phyloP scores from a whole-genome alignment of 37 sponge, comb jelly and placozoan genomes.

The Corticium candelabrum region DNA sequence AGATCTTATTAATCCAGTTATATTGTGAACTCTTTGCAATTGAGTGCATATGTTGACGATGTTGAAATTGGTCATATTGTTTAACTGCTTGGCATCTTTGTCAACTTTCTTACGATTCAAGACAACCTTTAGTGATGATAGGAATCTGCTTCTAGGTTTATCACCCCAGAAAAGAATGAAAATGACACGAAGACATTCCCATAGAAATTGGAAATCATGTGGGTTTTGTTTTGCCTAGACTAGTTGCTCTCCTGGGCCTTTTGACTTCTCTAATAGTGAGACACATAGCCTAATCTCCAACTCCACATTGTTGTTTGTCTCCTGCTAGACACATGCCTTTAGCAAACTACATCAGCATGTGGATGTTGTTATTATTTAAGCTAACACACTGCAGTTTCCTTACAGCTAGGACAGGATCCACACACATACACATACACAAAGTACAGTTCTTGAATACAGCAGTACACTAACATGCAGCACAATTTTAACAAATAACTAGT shows the following conservation, averaged over 20 bases:
- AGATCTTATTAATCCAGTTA: too few species aligned
- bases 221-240: constrained; percentile 15
- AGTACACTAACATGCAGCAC: too few species aligned
- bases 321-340: neutral
- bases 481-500: too few species aligned
- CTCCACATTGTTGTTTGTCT: neutral
- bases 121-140: constrained; percentile 11
- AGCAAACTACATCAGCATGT: constrained; percentile 14
- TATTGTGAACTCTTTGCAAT: too few species aligned
- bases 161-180: constrained; percentile 17
- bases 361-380: constrained; percentile 14
- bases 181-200: constrained; percentile 13
- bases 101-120: constrained; percentile 2
- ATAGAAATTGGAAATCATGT: constrained; percentile 20
- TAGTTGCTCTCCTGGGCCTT: neutral
- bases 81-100: constrained; percentile 16
- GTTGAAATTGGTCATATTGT: constrained; percentile 8
- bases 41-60: too few species aligned
- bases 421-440: too few species aligned
- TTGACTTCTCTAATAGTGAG: neutral
- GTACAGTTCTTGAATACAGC: too few species aligned
- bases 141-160: constrained; percentile 5
- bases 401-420: too few species aligned
- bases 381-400: too few species aligned
- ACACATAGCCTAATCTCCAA: constrained; percentile 22